Evolutionary conservation across 2,888 invertebrate species (phyloP).

Genomic region (Spilarctia lutea): DNA sequence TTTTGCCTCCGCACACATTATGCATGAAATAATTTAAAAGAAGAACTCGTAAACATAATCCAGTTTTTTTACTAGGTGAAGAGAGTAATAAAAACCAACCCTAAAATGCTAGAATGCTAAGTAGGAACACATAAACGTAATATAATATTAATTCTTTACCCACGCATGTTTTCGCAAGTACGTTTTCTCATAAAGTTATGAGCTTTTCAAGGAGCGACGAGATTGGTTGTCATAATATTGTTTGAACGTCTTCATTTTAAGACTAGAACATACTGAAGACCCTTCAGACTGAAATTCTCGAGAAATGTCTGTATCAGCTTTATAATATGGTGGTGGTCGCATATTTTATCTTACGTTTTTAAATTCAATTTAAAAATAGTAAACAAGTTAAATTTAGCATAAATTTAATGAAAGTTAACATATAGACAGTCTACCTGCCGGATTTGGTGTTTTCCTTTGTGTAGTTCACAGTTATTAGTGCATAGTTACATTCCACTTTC

Average conservation of each 20-base stretch:
- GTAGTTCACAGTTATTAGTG: too few relatives aligned
- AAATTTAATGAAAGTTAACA: too few relatives aligned
- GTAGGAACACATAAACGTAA: neutral
- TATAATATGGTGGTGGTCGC: too few relatives aligned
- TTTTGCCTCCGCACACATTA: too few relatives aligned
- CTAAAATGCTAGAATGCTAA: neutral
- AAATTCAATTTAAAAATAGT: too few relatives aligned
- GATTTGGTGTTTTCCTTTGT: too few relatives aligned
- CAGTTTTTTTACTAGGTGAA: neutral
- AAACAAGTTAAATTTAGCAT: too few relatives aligned
- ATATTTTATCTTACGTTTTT: too few relatives aligned
- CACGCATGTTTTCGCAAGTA: slow-evolving; percentile 18
- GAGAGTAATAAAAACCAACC: neutral
- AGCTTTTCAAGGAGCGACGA: slow-evolving; percentile 20
- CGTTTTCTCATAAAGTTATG: slow-evolving; percentile 23
- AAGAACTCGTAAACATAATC: neutral
- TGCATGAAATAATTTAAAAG: neutral
- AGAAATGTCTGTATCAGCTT: slow-evolving; percentile 1
- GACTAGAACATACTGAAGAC: slow-evolving; percentile 12
- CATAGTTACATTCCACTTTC: too few relatives aligned
- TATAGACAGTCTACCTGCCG: too few relatives aligned
- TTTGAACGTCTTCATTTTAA: slow-evolving; percentile 26
- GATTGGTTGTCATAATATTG: slow-evolving; percentile 27
- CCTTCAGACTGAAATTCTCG: slow-evolving; percentile 2
- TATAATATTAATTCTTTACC: slow-evolving; percentile 4